Base-by-base conservation (phyloP, 2,113 vertebrate species). In the Ovis canadensis region DNA sequence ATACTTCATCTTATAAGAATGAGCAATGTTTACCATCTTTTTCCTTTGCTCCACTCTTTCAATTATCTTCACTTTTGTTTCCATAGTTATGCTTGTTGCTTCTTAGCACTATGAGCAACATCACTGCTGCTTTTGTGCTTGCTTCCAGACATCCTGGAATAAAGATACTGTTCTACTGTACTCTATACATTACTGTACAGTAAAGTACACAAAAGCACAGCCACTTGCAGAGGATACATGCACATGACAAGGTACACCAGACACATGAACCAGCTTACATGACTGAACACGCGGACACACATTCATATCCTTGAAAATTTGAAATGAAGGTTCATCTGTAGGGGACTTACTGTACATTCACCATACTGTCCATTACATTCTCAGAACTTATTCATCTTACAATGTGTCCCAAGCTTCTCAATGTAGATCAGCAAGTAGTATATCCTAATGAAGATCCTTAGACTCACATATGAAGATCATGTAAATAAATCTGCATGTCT, bases 211-310 rank as follows among this genome's bases (percentile, higher is more conserved):
- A 71, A 71, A 43, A 77, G 40, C 71, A 77, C 3, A 27, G 23
- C 71, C 40, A 77, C 40, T 77, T 43, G 71, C 40, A 77, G 71
- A 43, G 71, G 40, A 43, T 43, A 27, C 71, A 77, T 43, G 71
- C 40, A 43, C 23, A 27, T 27, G 40, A 77, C 40, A 43, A 77
- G 40, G 71, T 43, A 77, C 40, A 43, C 40, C 40, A 77, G 40
- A 27, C 23, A 27, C 40, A 15, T 27, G 71, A 27, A 7, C 12
- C 71, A 77, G 40, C 23, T 43, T 43, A 77, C 71, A 27, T 43
- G 40, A 27, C 23, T 43, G 40, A 14, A 27, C 71, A 43, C 1
- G 12, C 0, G 0, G 40, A 77, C 40, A 43, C 0, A 0, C 23
- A 77, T 77, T 77, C 40, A 33, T 27, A 27, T 43, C 40, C 40